Base-by-base conservation (phyloP, 2,888 invertebrate genomes). In the Scaptomyza caliginosa region DNA sequence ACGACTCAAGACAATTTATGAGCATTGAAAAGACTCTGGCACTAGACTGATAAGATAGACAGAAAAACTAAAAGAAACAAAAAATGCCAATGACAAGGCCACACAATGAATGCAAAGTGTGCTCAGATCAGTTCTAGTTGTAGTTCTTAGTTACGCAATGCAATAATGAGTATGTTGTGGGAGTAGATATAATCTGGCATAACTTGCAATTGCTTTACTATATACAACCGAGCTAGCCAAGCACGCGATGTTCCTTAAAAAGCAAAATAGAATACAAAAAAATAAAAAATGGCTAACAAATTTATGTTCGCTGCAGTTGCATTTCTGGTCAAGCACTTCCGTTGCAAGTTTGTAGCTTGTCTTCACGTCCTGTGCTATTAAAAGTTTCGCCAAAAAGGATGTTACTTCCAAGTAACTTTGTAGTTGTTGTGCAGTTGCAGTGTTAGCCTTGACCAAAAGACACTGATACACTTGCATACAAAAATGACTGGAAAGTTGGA, bases 11-110 rank as follows among this genome's bases (percentile, higher is more conserved):
- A 26, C 52, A 71, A 60, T 71, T 71, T 66, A 57, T 42, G 71
- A 46, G 38, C 40, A n/a, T 26, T 32, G 32, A 43, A 48, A 62
- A 34, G 43, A 39, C 26, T 40, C 1, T 4, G 7, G 4, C 16
- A 38, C 19, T 24, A 13, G 24, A 50, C 11, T 36, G 72, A 72
- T 72, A 67, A 72, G 72, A 72, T 72, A 72, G n/a, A n/a, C n/a
- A n/a, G n/a, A n/a, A n/a, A n/a, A n/a, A n/a, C n/a, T n/a, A n/a
- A n/a, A n/a, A n/a, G n/a, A n/a, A n/a, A n/a, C n/a, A 16, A 2
- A 57, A 72, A 57, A 13, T 17, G 36, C 17, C 28, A 58, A 39
- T 54, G 49, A 24, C 56, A 60, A 46, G 70, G 54, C 43, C 54
- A 43, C 7, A 26, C 24, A 13, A 1, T 8, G 34, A 39, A 60